phyloP scores from a whole-genome alignment of 2,113 vertebrate genomes.

The Malaclemys terrapin region DNA sequence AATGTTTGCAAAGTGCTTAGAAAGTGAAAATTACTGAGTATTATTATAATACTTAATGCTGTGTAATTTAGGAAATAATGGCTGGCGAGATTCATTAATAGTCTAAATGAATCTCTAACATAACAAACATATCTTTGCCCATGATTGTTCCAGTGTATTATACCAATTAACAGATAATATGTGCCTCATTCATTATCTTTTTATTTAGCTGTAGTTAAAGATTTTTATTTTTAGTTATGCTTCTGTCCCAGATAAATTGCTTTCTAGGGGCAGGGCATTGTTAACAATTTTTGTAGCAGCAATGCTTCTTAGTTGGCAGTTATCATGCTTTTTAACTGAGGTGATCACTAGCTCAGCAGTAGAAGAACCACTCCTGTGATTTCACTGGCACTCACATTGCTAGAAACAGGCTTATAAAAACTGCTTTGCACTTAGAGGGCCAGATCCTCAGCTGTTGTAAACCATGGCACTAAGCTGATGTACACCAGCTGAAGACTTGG shows the following conservation, averaged over 20 bases:
- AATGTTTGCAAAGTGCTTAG: background rate
- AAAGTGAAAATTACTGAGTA: background rate
- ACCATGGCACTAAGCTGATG: background rate
- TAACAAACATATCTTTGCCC: background rate
- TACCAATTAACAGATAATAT: background rate
- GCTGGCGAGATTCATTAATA: constrained; percentile 4
- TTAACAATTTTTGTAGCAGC: background rate
- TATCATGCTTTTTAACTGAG: background rate
- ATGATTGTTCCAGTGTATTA: background rate
- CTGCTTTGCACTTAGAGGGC: background rate
- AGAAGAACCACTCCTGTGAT: background rate
- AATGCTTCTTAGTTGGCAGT: background rate
- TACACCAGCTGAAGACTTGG: constrained; percentile 41
- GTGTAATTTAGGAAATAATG: background rate
- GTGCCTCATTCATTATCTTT: background rate
- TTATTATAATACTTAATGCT: background rate
- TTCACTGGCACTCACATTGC: background rate
- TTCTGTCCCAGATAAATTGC: background rate
- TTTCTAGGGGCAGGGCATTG: background rate
- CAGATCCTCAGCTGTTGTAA: background rate
- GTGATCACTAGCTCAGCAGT: background rate
- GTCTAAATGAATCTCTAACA: background rate
- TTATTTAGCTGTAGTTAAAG: background rate
- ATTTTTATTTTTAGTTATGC: background rate
- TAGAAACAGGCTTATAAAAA: constrained; percentile 23